These are phyloP conservation scores for Cnemophilus loriae DNA, from an alignment of 2,113 vertebrate species.

Conservation along the genomic window DNA sequence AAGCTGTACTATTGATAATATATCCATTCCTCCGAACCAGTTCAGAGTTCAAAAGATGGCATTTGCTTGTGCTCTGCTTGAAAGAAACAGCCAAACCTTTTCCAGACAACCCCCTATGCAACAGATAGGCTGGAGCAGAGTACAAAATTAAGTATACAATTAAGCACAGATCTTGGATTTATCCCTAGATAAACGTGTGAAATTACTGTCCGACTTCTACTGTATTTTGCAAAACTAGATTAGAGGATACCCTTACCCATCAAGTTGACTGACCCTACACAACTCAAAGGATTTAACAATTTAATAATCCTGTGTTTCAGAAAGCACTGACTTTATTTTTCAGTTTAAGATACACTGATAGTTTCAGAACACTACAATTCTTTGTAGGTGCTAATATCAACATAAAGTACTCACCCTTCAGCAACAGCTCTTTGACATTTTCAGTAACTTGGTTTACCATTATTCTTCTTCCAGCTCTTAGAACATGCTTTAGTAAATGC, in stretches of 20 bases:
- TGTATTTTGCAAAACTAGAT: background rate
- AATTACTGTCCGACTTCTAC: background rate
- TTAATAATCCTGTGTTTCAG: background rate
- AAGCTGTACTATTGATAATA: background rate
- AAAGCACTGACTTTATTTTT: background rate
- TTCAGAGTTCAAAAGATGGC: background rate
- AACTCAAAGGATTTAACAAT: background rate
- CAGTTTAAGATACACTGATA: background rate
- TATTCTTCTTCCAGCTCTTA: slow-evolving; percentile 43
- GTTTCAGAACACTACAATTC: background rate
- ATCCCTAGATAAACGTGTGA: background rate
- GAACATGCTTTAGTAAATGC: slow-evolving; percentile 42
- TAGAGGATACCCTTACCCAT: background rate
- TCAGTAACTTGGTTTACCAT: slow-evolving; percentile 71
- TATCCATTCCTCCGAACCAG: background rate
- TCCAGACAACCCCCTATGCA: background rate
- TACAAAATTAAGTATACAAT: background rate
- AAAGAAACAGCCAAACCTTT: background rate
- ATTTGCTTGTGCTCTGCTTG: background rate
- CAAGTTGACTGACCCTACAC: background rate
- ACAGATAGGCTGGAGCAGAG: background rate
- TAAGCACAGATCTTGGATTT: background rate
- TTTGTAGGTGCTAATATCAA: background rate
- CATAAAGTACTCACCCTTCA: slow-evolving; percentile 73
- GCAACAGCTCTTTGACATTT: slow-evolving; percentile 62